Conservation (phyloP, 2,797 vertebrate genomes). For the Pseudochirops corinnae region DNA sequence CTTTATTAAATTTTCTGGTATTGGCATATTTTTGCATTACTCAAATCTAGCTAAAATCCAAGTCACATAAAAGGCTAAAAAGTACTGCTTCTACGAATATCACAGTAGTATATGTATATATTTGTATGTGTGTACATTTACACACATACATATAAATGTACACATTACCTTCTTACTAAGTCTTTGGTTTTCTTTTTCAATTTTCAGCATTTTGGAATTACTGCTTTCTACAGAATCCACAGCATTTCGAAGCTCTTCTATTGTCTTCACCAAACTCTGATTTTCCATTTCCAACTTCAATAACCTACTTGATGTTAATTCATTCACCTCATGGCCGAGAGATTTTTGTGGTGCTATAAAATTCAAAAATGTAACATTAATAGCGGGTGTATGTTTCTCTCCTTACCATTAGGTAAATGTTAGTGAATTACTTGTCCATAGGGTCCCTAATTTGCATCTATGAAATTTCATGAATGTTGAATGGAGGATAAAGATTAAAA, state of each 20-base stretch:
- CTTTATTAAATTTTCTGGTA: not conserved
- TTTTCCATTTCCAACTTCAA: constrained; percentile 99
- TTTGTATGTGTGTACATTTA: not conserved
- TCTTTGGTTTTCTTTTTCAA: constrained; percentile 94
- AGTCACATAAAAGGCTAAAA: constrained; percentile 25
- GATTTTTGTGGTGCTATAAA: constrained; percentile 93
- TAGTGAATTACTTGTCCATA: not conserved
- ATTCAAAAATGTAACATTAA: constrained; percentile 47
- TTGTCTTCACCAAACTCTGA: constrained; percentile 94
- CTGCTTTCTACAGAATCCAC: constrained; percentile 86
- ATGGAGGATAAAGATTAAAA: constrained; percentile 31
- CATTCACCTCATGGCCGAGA: constrained; percentile 96
- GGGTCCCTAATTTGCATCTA: constrained; percentile 36
- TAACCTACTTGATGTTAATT: constrained; percentile 95
- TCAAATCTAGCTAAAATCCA: constrained; percentile 32
- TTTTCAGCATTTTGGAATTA: constrained; percentile 89
- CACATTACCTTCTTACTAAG: constrained; percentile 91
- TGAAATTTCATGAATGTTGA: constrained; percentile 13
- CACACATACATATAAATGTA: constrained; percentile 48
- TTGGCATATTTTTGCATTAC: constrained; percentile 14
- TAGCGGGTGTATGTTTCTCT: constrained; percentile 6
- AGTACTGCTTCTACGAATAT: constrained; percentile 20
- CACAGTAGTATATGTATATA: constrained; percentile 19
- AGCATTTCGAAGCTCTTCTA: constrained; percentile 92
- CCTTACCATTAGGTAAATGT: constrained; percentile 43